Percentiles rank a stretch among this genome's conserved stretches.
Evolutionary conservation across 1,140 invertebrate genomes (phyloP).

Genomic region (Monochamus saltuarius): DNA sequence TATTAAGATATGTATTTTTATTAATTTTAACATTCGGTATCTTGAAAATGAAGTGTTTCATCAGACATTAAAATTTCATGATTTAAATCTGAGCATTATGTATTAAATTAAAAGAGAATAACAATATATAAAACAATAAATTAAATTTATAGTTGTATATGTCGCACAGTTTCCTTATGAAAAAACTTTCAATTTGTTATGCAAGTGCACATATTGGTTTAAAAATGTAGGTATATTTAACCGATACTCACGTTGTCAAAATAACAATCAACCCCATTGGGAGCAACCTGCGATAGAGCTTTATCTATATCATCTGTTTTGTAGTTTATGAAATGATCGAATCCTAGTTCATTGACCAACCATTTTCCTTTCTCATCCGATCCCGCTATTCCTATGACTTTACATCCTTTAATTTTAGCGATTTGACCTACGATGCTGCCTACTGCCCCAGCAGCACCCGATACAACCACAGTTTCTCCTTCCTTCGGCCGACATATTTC

Average conservation of each 20-base stretch:
- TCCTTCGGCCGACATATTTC: constrained; percentile 66
- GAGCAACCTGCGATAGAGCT: constrained; percentile 61
- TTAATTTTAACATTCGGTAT: no score
- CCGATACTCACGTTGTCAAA: constrained; percentile 65
- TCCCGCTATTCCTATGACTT: constrained; percentile 70
- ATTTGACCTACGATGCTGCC: constrained; percentile 74
- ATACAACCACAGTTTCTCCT: constrained; percentile 69
- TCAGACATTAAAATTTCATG: no score
- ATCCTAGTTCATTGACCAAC: constrained; percentile 61
- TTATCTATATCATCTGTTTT: constrained; percentile 59
- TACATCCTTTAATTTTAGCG: constrained; percentile 66
- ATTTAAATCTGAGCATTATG: no score
- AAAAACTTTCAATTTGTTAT: no score
- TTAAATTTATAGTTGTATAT: no score
- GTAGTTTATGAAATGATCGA: constrained; percentile 71
- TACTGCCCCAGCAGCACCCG: constrained; percentile 67
- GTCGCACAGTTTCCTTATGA: no score
- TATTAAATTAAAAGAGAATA: no score
- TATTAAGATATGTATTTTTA: no score
- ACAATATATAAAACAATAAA: no score
- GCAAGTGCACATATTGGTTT: no score
- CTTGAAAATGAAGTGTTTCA: no score
- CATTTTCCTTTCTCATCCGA: constrained; percentile 68
- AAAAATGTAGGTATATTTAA: no score
- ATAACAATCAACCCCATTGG: constrained; percentile 68